Conservation (phyloP, 2,888 invertebrate genomes). For the Himalopsyche tibetana region DNA sequence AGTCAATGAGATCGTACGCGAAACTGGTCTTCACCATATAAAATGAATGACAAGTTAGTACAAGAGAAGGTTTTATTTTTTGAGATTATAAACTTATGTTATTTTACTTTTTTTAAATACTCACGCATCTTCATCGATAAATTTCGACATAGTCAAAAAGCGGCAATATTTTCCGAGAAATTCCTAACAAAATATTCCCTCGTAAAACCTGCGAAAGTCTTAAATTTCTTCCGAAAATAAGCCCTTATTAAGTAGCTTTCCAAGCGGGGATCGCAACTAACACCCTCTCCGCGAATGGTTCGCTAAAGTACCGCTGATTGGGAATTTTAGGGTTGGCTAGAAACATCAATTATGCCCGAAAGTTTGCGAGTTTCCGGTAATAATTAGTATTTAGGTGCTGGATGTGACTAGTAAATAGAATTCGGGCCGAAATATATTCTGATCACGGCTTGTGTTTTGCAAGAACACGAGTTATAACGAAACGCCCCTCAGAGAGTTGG, state of each 20-base stretch:
- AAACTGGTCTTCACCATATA: no score
- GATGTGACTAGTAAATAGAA: slow-evolving; percentile 19
- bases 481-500: not conserved
- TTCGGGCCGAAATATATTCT: not conserved
- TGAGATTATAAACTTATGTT: no score
- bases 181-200: not conserved
- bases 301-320: slow-evolving; percentile 2
- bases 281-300: not conserved
- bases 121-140: not conserved
- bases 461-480: slow-evolving; percentile 4
- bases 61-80: no score
- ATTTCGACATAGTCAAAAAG: not conserved
- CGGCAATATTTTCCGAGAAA: not conserved
- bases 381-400: slow-evolving; percentile 26
- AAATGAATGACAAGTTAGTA: no score
- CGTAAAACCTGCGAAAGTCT: not conserved
- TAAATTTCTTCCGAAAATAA: slow-evolving; percentile 2
- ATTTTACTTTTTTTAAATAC: not conserved
- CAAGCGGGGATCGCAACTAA: not conserved
- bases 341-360: slow-evolving; percentile 18
- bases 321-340: slow-evolving; percentile 27
- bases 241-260: not conserved
- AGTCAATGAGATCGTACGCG: no score
- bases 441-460: not conserved
- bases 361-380: slow-evolving; percentile 17